Percentiles rank a stretch among this genome's conserved stretches.
phyloP scores from a whole-genome alignment of 2,888 invertebrate genomes.

The Machimus atricapillus region DNA sequence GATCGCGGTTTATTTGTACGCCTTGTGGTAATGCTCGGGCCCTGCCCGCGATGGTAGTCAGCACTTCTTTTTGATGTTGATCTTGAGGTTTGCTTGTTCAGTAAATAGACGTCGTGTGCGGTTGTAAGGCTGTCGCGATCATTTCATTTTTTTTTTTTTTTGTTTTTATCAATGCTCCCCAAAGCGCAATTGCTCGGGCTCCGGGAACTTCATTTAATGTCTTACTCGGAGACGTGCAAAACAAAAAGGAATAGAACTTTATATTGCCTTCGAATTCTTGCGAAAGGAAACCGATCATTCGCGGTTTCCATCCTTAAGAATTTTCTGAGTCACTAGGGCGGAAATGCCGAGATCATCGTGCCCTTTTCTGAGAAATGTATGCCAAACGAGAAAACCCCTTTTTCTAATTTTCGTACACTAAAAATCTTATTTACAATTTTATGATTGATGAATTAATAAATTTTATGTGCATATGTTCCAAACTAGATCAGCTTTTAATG shows the following conservation, averaged over 20 bases:
- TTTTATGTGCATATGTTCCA: not conserved
- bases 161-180: not conserved
- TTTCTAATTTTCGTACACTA: not conserved
- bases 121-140: not conserved
- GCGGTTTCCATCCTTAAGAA: not conserved
- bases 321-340: not conserved
- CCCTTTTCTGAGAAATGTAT: not conserved
- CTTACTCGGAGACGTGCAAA: not conserved
- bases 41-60: not conserved
- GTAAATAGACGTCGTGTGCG: not conserved
- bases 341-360: not conserved
- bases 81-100: slow-evolving; percentile 9
- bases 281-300: not conserved
- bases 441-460: not conserved
- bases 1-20: slow-evolving; percentile 12
- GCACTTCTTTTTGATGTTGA: not conserved
- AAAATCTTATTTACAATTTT: not conserved
- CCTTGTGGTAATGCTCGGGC: not conserved
- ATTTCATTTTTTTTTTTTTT: not conserved
- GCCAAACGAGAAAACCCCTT: not conserved
- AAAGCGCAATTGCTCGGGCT: not conserved
- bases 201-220: not conserved
- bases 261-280: not conserved
- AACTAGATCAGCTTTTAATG: not conserved
- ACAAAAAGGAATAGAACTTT: not conserved